phyloP scores from a whole-genome alignment of 2,888 invertebrate genomes.

The Protodeltote pygarga region DNA sequence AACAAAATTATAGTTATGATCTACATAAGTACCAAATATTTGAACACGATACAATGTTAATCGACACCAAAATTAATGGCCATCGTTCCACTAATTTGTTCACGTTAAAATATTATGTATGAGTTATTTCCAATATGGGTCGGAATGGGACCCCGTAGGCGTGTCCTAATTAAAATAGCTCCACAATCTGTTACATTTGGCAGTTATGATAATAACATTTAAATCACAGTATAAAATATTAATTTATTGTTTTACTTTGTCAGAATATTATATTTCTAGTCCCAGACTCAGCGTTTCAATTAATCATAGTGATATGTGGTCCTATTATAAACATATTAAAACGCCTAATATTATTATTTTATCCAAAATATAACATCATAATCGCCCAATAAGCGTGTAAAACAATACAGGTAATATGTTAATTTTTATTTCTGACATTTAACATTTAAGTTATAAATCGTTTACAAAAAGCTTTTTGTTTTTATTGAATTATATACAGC shows the following conservation, averaged over 20 bases:
- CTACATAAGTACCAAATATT: not conserved
- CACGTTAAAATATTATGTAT: slow-evolving; percentile 6
- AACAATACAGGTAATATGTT: slow-evolving; percentile 19
- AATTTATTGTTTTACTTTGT: slow-evolving; percentile 29
- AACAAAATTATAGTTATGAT: too few relatives aligned
- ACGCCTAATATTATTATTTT: slow-evolving; percentile 9
- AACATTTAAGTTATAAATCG: slow-evolving; percentile 32
- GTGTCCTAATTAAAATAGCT: slow-evolving; percentile 30
- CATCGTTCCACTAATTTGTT: not conserved
- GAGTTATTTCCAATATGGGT: slow-evolving; percentile 15
- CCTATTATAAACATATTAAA: slow-evolving; percentile 25
- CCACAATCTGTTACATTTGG: slow-evolving; percentile 25
- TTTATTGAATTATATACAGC: not conserved
- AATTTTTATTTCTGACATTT: slow-evolving; percentile 28
- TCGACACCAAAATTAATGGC: slow-evolving; percentile 4
- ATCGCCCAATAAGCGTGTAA: not conserved
- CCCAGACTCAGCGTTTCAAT: slow-evolving; percentile 6
- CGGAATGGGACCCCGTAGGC: slow-evolving; percentile 25
- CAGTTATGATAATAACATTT: slow-evolving; percentile 31
- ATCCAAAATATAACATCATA: slow-evolving; percentile 5
- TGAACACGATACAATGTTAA: not conserved
- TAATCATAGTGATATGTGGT: slow-evolving; percentile 21
- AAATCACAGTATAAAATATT: slow-evolving; percentile 17
- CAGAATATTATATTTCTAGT: slow-evolving; percentile 11
- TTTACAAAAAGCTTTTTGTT: slow-evolving; percentile 14